phyloP scores from a whole-genome alignment of 1,140 invertebrate genomes.

The Mamestra configurata region DNA sequence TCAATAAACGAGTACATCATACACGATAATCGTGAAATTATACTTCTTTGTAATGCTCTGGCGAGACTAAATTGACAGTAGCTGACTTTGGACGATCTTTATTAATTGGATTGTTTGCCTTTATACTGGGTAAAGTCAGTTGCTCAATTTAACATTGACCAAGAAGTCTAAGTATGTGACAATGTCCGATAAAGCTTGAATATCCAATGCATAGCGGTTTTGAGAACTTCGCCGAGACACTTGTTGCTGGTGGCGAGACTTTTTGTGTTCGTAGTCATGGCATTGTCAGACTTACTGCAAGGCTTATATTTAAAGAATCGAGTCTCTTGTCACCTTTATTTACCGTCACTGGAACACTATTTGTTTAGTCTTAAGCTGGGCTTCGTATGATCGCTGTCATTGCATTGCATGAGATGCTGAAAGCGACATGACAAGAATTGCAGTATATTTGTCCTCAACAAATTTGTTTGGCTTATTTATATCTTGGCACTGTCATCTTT shows the following conservation, averaged over 20 bases:
- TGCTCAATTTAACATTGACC: not conserved
- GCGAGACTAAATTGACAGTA: not conserved
- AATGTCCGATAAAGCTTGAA: not conserved
- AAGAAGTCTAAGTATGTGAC: not conserved
- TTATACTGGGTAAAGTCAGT: not conserved
- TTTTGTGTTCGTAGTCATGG: too few species aligned
- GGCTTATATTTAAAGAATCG: too few species aligned
- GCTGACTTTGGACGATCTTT: not conserved
- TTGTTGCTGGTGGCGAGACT: too few species aligned
- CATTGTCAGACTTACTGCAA: too few species aligned
- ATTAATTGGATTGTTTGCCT: slow-evolving; percentile 23
- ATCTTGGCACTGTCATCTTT: too few species aligned
- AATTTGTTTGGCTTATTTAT: too few species aligned
- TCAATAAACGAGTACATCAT: slow-evolving; percentile 9
- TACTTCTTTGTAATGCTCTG: slow-evolving; percentile 4
- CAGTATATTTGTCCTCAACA: too few species aligned
- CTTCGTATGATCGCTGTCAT: not conserved
- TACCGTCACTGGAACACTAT: not conserved
- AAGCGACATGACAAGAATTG: not conserved
- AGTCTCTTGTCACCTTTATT: not conserved
- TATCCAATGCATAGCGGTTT: too few species aligned
- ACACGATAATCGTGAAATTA: slow-evolving; percentile 26
- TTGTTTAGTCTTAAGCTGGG: not conserved
- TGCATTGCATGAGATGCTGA: not conserved
- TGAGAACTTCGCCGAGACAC: too few species aligned